Evolutionary conservation across 1,140 invertebrate genomes (phyloP), one percentile per base, ranked within the genome.

Genomic region (Lepidurus apus): DNA sequence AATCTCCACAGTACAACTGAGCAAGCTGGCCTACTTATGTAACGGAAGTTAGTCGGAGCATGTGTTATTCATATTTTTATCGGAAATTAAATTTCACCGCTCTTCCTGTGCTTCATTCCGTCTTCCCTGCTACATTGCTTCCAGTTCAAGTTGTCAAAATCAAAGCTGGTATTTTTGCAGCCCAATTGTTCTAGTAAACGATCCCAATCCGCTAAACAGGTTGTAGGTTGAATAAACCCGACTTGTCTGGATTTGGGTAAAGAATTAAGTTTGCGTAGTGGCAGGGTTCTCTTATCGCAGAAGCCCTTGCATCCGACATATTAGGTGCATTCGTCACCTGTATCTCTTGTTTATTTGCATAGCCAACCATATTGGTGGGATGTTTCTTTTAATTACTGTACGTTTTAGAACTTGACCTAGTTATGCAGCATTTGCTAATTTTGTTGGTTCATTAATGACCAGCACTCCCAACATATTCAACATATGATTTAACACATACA

Each of bases 351-450:
- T 65, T 65, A n/a, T 65, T 21, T 65, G 53, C 53, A 65, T 65
- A 65, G 53, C 53, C 53, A 65, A 65, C 53, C 53, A 65, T 65
- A 65, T 65, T 65, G 53, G 53, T 65, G 53, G 53, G 53, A 65
- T 65, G 53, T 65, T 65, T 65, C 3, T n/a, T 65, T 65, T n/a
- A 21, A 21, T 65, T 65, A n/a, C 17, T 65, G 53, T 1, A 21
- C 53, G 53, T 65, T 65, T 21, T 65, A 65, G 45, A 65, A 65
- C 53, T 65, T 13, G 53, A 21, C 53, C 53, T 65, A 65, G 53
- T 65, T 65, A 65, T 21, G 17, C 53, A 21, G 53, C 53, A 65
- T 21, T 65, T 65, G 21, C 10, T 21, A 65, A 9, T 65, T 65
- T 34, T 34, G 34, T 34, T 34, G 34, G 21, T 21, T 65, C 53